phyloP scores from a whole-genome alignment of 2,888 invertebrate genomes.

The Nomada lathburiana region DNA sequence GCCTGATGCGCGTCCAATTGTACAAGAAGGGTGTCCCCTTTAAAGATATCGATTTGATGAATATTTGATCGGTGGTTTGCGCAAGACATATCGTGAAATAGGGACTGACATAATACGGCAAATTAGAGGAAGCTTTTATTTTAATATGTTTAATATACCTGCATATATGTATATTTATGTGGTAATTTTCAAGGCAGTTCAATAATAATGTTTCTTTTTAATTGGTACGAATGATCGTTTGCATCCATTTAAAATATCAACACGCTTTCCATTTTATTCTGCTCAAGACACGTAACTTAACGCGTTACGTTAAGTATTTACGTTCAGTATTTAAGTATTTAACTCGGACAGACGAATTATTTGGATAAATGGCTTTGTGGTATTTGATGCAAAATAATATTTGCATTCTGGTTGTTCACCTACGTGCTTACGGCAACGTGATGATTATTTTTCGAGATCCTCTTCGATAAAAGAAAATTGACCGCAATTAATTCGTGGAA shows the following conservation, averaged over 20 bases:
- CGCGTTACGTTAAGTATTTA: too few relatives aligned
- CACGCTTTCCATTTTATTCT: neutral
- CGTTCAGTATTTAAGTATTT: too few relatives aligned
- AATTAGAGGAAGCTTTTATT: too few relatives aligned
- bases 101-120: neutral
- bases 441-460: neutral
- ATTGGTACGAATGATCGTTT: too few relatives aligned
- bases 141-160: too few relatives aligned
- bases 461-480: neutral
- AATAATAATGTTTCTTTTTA: too few relatives aligned
- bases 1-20: neutral
- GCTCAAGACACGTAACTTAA: too few relatives aligned
- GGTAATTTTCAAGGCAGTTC: too few relatives aligned
- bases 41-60: neutral
- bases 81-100: neutral
- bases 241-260: neutral
- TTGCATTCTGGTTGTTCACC: neutral
- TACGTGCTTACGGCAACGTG: neutral
- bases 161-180: too few relatives aligned
- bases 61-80: neutral
- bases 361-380: neutral
- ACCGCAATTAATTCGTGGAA: slow-evolving; percentile 10
- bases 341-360: too few relatives aligned
- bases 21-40: neutral
- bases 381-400: neutral